Evolutionary conservation across 1,140 invertebrate genomes (phyloP), one percentile per base, ranked within the genome.

Genomic region (Drosophila tsacasi): DNA sequence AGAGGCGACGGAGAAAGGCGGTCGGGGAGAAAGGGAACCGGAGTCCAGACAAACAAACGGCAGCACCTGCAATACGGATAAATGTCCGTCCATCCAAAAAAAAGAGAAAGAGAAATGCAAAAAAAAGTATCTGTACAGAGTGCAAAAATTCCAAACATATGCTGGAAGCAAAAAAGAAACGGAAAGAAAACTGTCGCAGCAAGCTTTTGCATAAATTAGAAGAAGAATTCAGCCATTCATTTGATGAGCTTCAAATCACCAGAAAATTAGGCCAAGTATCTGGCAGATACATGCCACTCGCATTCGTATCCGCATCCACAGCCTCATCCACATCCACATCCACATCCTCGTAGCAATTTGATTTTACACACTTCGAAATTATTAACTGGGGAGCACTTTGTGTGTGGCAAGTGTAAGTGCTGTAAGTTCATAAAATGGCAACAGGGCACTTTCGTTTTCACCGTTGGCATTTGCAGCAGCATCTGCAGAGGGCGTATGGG

Each of bases 361-460:
- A 90, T 90, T 91, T 91, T 83, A 91, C 83, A 83, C 81, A 76
- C 64, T 81, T 89, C 60, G 75, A 76, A 81, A 89, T 90, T 86
- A 86, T 84, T 92, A 87, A 90, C 90, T 92, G 80, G 90, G 90
- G 90, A 92, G 83, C 83, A 91, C 91, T 92, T 92, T 90, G 90
- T 86, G 73, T 58, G 55, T 58, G 55, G 55, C 76, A 87, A 82
- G 69, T 62, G 76, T 83, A 77, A 80, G 76, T 86, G 80, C 63
- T 76, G 80, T 80, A 83, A 91, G 76, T 91, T 91, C 82, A 86
- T 91, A 90, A 91, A 91, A 85, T 89, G 77, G 64, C 82, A 87
- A 39, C 79, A 82, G 71, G 76, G 59, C 85, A 90, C 85, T 90
- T 90, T 90, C 81, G 75, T 75, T 89, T 90, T 89, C 81, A 81